A percentile compares a stretch with the other conserved stretches of the same genome.
These are phyloP conservation scores for Lepidothrix coronata DNA, from an alignment of 2,113 vertebrate species.

Conservation along the genomic window DNA sequence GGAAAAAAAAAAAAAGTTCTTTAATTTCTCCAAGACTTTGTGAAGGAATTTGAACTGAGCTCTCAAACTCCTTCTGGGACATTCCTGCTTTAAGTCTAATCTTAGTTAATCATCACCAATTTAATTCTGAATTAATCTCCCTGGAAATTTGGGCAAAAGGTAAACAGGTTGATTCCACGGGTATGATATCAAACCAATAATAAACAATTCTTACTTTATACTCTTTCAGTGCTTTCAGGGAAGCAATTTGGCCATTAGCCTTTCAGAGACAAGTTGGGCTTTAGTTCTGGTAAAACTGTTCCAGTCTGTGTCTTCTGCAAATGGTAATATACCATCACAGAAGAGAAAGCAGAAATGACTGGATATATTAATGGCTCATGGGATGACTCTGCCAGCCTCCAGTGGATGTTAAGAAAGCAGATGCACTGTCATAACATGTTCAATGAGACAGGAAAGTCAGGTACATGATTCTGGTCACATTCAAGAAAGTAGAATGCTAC, in stretches of 20 bases:
- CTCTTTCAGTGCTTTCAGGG: not conserved
- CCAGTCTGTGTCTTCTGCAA: not conserved
- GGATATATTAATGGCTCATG: not conserved
- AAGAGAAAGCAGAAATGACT: not conserved
- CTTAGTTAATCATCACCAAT: slow-evolving; percentile 47
- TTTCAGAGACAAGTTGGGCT: not conserved
- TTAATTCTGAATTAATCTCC: slow-evolving; percentile 23
- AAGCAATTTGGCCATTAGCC: not conserved
- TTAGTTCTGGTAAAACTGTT: not conserved
- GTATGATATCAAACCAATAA: not conserved
- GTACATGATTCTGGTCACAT: not conserved
- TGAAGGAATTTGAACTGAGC: not conserved
- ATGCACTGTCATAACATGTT: not conserved
- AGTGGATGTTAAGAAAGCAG: not conserved
- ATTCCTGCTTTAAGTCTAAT: not conserved
- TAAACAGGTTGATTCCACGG: not conserved
- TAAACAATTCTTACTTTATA: not conserved
- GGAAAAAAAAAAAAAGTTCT: not conserved
- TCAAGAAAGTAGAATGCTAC: not conserved
- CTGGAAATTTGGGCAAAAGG: slow-evolving; percentile 20
- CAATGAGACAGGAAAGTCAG: not conserved
- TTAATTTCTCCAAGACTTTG: not conserved
- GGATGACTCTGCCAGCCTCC: not conserved
- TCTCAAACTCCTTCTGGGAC: not conserved
- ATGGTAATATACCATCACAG: not conserved